These are phyloP conservation scores for Protomyctophum bolini DNA, from an alignment of 2,113 vertebrate species.

Conservation along the genomic window DNA sequence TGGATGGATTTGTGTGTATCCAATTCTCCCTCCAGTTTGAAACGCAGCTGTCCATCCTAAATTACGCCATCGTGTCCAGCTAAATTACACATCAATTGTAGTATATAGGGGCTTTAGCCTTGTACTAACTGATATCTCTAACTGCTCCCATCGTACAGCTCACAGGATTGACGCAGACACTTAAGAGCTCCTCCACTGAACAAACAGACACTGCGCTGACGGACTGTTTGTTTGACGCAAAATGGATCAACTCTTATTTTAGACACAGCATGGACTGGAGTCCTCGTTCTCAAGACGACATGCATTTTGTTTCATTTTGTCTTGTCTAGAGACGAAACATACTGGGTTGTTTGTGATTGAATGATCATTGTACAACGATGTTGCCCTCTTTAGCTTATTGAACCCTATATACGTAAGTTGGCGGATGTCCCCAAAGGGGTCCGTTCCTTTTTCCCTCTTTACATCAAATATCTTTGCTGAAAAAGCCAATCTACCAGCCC, in stretches of 20 bases:
- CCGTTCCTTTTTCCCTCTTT: background rate
- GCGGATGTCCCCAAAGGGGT: no score
- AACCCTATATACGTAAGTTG: no score
- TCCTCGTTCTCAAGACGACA: conserved; percentile 56
- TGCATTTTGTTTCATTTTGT: conserved; percentile 66
- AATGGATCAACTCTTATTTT: conserved; percentile 64
- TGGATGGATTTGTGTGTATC: background rate
- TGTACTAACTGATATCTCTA: conserved; percentile 8
- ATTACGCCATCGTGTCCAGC: background rate
- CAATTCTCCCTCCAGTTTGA: background rate
- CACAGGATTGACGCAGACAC: conserved; percentile 96
- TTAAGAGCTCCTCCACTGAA: conserved; percentile 73
- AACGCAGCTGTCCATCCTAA: background rate
- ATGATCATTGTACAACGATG: conserved; percentile 35
- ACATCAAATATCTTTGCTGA: no score
- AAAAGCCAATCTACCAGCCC: no score
- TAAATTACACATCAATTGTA: conserved; percentile 1
- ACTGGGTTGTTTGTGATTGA: conserved; percentile 39
- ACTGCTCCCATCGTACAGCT: conserved; percentile 76
- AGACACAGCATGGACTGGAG: conserved; percentile 60
- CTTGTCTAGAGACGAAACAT: conserved; percentile 55
- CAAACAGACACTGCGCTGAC: conserved; percentile 52
- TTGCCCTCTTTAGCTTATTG: conserved; percentile 47
- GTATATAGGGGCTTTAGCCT: background rate
- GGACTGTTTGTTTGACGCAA: conserved; percentile 33